These are phyloP conservation scores for Amazona vittata DNA, from an alignment of 2,113 vertebrate species.

Conservation along the genomic window DNA sequence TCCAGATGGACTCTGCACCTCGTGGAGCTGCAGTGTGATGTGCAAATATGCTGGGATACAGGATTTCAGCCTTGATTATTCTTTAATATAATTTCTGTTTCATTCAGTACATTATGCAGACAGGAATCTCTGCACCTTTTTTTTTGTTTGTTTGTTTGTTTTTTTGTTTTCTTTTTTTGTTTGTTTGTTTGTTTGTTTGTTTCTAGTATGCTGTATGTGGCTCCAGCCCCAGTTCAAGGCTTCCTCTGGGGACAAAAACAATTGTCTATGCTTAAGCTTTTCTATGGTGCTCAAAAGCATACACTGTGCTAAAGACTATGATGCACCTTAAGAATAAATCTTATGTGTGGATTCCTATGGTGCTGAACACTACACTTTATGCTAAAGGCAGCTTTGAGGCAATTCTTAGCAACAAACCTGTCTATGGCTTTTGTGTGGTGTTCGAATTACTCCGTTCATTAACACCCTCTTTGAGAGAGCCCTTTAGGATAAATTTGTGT, in stretches of 20 bases:
- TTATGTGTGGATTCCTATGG: not conserved
- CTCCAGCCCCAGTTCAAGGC: not conserved
- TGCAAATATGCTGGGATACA: not conserved
- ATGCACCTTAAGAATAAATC: not conserved
- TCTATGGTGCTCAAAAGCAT: not conserved
- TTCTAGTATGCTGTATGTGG: not conserved
- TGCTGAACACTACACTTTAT: not conserved
- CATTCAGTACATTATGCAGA: not conserved
- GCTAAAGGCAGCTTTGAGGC: not conserved
- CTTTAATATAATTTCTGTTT: not conserved
- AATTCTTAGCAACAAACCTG: not conserved
- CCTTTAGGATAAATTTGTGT: not conserved
- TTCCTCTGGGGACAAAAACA: not conserved
- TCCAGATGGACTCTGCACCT: not conserved
- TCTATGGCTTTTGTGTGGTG: not conserved
- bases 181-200: too few species aligned
- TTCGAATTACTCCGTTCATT: not conserved
- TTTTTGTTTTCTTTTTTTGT: not conserved
- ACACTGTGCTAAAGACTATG: not conserved
- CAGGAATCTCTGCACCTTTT: not conserved
- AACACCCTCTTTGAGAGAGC: not conserved
- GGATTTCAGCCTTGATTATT: not conserved
- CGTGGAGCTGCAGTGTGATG: not conserved
- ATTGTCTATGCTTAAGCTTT: not conserved
- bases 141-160: too few species aligned